A percentile compares a stretch with the other conserved stretches of the same genome.
These are phyloP conservation scores for Drosophila pallidifrons DNA, from an alignment of 1,140 invertebrate species.

Conservation along the genomic window DNA sequence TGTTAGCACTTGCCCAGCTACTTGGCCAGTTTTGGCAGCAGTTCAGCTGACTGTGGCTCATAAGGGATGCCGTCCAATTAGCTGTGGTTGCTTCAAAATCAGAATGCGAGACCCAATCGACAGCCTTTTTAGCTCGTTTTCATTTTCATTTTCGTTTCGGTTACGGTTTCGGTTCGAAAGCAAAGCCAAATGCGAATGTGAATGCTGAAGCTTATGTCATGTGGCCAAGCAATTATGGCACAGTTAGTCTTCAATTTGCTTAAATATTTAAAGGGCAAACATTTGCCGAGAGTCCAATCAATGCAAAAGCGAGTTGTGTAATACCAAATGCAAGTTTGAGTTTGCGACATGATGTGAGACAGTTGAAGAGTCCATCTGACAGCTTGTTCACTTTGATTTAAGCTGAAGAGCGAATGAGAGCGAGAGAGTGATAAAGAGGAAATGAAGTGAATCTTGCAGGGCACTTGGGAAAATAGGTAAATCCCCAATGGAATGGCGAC, in stretches of 20 bases:
- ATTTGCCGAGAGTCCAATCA: slow-evolving; percentile 52
- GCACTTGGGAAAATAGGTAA: slow-evolving; percentile 47
- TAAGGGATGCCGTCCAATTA: slow-evolving; percentile 43
- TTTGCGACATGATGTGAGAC: slow-evolving; percentile 2
- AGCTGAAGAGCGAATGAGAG: slow-evolving; percentile 21
- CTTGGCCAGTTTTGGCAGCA: too few species aligned
- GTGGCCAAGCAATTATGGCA: slow-evolving; percentile 36
- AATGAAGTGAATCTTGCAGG: slow-evolving; percentile 50
- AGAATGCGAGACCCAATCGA: slow-evolving; percentile 24
- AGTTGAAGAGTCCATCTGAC: slow-evolving; percentile 26
- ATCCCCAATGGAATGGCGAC: slow-evolving; percentile 19
- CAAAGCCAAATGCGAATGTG: neutral
- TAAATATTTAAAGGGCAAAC: slow-evolving; percentile 67
- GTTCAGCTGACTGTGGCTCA: neutral
- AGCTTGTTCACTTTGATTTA: slow-evolving; percentile 66
- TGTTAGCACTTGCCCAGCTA: slow-evolving; percentile 40
- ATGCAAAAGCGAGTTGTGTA: slow-evolving; percentile 50
- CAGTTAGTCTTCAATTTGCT: slow-evolving; percentile 26
- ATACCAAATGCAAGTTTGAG: neutral
- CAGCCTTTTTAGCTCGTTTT: slow-evolving; percentile 6
- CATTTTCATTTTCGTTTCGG: too few species aligned
- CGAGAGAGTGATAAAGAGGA: too few species aligned
- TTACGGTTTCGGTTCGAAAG: neutral
- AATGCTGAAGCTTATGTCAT: slow-evolving; percentile 17
- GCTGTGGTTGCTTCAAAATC: slow-evolving; percentile 20